Base-by-base conservation (phyloP, 2,888 invertebrate genomes). In the Caenorhabditis virilis region DNA sequence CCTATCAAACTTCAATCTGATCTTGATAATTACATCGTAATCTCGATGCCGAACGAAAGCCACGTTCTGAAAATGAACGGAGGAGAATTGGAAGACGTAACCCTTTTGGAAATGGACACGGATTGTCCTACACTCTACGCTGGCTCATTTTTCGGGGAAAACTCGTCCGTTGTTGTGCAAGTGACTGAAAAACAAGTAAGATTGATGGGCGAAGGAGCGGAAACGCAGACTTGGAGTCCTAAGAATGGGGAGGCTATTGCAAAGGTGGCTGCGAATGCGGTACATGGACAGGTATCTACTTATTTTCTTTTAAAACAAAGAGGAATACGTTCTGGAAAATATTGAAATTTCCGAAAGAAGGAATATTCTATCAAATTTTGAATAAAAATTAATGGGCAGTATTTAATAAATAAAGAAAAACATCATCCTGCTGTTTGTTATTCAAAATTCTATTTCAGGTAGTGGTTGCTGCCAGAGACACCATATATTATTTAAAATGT, bases 31-130 rank as follows among this genome's bases (percentile, higher is more conserved):
- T 93, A 93, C 2, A 86, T 98, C 15, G 92, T 97, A 1, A 86
- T 98, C 45, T 90, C 95, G 1, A 95, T 97, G 85, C 94, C 95
- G n/a, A 95, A 94, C 5, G 94, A 95, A 83, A 95, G 95, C 0
- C 74, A 79, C 45, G 55, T 78, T 35, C 86, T 95, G 42, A 90
- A 91, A 69, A 85, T 97, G 41, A 91, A 89, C 73, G 95, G 94
- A 0, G 97, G 97, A 83, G 97, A 97, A 85, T 94, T 97, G 0
- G 97, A 98, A 84, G 97, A 98, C 85, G 72, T 72, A 0, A 48
- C 72, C 26, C 35, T 78, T 7, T 22, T 68, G 15, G 95, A 95
- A 0, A 93, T 97, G 83, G 88, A 92, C 25, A 89, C 91, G 2
- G 92, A 93, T 79, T 89, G 92, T 75, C 95, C 95, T 84, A 95